Conservation (phyloP, 64 coral and sea anemone species). For the Dendrophyllia cribrosa region DNA sequence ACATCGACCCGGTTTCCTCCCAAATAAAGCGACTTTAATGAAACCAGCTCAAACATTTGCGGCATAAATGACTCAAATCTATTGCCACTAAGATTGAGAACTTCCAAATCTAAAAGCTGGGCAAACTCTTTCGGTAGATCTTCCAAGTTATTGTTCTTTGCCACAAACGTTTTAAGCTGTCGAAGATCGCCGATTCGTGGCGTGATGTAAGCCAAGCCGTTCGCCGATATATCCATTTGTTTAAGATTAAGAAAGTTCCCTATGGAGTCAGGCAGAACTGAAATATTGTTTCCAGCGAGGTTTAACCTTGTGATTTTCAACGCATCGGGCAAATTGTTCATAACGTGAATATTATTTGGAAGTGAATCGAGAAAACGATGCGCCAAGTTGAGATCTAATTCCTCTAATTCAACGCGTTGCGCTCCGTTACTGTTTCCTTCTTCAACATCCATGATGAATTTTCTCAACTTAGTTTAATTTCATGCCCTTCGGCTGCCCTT, state of each 20-base stretch:
- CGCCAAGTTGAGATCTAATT: constrained; percentile 70
- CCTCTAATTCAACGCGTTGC: constrained; percentile 4
- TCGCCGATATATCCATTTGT: constrained; percentile 87
- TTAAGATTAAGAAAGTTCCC: constrained; percentile 78
- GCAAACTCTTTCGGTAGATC: constrained; percentile 87
- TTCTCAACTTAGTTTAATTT: neutral
- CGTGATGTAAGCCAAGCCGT: constrained; percentile 82
- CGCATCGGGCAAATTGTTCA: constrained; percentile 76
- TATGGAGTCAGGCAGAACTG: constrained; percentile 89
- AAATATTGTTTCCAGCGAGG: constrained; percentile 81
- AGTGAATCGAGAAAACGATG: constrained; percentile 78
- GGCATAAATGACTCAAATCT: constrained; percentile 77
- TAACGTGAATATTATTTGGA: constrained; percentile 72
- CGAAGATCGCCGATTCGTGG: constrained; percentile 74
- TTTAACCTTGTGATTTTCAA: constrained; percentile 68
- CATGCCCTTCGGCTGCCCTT: neutral
- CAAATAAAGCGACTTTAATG: constrained; percentile 68
- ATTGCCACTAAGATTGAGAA: constrained; percentile 94
- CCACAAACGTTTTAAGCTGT: constrained; percentile 67
- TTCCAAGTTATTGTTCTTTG: constrained; percentile 82
- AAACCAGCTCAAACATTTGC: constrained; percentile 75
- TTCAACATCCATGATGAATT: neutral
- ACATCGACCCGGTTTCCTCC: constrained; percentile 85
- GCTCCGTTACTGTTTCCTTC: neutral
- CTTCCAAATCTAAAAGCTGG: constrained; percentile 62